These are phyloP conservation scores for Trachelus iudaicus DNA, from an alignment of 2,888 invertebrate genomes.

Conservation along the genomic window DNA sequence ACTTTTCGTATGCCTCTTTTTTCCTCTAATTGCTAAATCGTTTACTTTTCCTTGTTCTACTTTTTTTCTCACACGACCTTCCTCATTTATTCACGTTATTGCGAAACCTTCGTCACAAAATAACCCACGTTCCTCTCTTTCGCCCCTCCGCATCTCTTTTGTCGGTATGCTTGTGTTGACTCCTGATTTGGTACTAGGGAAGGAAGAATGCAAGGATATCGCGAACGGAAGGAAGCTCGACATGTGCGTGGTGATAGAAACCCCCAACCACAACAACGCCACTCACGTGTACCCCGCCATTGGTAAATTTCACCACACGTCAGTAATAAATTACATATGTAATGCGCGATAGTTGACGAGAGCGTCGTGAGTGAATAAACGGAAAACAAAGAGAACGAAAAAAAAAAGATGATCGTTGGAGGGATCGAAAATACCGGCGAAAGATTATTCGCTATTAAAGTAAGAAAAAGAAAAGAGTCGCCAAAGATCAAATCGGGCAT, in stretches of 20 bases:
- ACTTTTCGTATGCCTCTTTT: not conserved
- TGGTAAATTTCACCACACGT: conserved; percentile 28
- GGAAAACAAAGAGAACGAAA: not conserved
- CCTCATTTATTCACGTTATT: not conserved
- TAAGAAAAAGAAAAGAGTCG: not conserved
- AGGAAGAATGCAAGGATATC: conserved; percentile 22
- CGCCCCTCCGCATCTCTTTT: not conserved
- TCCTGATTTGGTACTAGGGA: conserved; percentile 17
- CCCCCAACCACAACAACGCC: conserved; percentile 42
- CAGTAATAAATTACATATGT: not conserved
- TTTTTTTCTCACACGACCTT: not conserved
- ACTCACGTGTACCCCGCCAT: conserved; percentile 51
- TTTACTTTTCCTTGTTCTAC: not conserved
- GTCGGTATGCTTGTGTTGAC: conserved; percentile 7
- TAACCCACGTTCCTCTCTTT: no score
- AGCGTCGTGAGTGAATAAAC: not conserved
- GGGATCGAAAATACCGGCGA: not conserved
- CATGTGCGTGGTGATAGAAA: conserved; percentile 47
- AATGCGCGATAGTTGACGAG: not conserved
- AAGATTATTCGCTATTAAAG: not conserved
- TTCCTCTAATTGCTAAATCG: not conserved
- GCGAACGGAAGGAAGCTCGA: conserved; percentile 29
- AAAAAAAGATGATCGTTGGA: not conserved
- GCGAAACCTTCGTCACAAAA: no score
- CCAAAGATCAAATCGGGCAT: not conserved